phyloP scores from a whole-genome alignment of 2,797 vertebrate species.

The Acipenser transmontanus region DNA sequence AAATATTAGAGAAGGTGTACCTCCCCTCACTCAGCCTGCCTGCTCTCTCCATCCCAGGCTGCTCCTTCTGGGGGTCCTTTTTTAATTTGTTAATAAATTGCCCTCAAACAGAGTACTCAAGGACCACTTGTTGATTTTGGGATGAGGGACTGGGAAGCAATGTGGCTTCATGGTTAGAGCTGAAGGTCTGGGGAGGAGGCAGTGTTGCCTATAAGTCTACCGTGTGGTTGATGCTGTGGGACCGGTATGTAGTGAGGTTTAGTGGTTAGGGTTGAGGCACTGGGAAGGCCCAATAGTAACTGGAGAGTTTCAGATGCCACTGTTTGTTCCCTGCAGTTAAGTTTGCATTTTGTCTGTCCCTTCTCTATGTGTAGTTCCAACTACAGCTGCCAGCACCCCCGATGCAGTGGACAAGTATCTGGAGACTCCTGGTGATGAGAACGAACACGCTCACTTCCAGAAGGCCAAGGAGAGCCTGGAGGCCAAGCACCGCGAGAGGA shows the following conservation, averaged over 20 bases:
- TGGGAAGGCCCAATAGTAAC: neutral
- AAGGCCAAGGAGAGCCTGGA: slow-evolving; percentile 95
- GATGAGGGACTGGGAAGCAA: neutral
- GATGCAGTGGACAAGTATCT: slow-evolving; percentile 91
- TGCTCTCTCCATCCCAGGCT: no score
- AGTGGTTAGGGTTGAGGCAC: neutral
- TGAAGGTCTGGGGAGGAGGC: no score
- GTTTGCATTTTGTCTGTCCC: neutral
- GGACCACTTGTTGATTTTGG: neutral
- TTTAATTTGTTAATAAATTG: no score
- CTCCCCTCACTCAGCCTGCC: no score
- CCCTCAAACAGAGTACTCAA: no score
- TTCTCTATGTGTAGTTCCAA: slow-evolving; percentile 68
- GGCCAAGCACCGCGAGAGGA: slow-evolving; percentile 89
- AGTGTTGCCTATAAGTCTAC: no score
- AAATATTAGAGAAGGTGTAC: no score
- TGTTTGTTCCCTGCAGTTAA: slow-evolving; percentile 9
- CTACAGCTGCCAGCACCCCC: slow-evolving; percentile 81
- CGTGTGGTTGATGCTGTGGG: no score
- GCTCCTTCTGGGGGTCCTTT: no score
- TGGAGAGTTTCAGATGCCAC: slow-evolving; percentile 8
- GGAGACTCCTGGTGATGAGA: slow-evolving; percentile 89
- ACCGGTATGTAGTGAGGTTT: no score
- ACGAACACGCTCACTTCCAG: slow-evolving; percentile 91
- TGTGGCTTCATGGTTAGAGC: no score